Percentiles rank a stretch among this genome's conserved stretches.
These are phyloP conservation scores for Eidolon dupreanum DNA, from an alignment of 2,797 vertebrate genomes.

Conservation along the genomic window DNA sequence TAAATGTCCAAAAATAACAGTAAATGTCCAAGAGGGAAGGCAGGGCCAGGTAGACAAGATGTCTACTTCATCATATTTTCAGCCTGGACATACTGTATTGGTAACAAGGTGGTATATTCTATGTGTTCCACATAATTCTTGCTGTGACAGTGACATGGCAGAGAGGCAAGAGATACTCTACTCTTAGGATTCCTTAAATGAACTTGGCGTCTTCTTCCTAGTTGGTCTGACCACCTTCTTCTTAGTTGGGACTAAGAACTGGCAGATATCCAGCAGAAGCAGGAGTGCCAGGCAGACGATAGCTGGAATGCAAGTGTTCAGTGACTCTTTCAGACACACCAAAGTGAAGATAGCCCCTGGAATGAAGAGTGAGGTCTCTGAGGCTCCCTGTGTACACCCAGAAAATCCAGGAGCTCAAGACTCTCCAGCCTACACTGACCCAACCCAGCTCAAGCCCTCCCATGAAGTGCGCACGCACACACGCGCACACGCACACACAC, in stretches of 20 bases:
- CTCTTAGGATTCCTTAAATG: not conserved
- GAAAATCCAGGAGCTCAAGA: not conserved
- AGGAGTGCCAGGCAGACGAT: constrained; percentile 85
- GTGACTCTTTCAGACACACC: constrained; percentile 83
- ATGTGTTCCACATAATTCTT: not conserved
- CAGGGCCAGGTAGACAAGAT: not conserved
- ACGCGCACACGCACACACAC: too few relatives aligned
- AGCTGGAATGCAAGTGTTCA: constrained; percentile 83
- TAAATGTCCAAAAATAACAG: not conserved
- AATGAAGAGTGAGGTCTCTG: constrained; percentile 42
- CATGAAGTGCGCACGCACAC: rapidly evolving
- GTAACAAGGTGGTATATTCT: not conserved
- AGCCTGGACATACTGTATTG: rapidly evolving
- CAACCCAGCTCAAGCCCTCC: not conserved
- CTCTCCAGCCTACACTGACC: not conserved
- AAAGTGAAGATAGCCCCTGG: constrained; percentile 88
- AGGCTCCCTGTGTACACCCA: not conserved
- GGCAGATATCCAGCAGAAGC: constrained; percentile 83
- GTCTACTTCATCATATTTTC: not conserved
- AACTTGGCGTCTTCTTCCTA: constrained; percentile 18
- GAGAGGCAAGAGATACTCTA: not conserved
- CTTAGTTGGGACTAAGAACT: not conserved
- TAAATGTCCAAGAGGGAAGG: not conserved
- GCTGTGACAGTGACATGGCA: not conserved
- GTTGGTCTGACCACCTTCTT: not conserved